These are phyloP conservation scores for Cassiopea xamachana DNA, from an alignment of 30 jellyfish, hydroid and myxozoan species.

Conservation along the genomic window DNA sequence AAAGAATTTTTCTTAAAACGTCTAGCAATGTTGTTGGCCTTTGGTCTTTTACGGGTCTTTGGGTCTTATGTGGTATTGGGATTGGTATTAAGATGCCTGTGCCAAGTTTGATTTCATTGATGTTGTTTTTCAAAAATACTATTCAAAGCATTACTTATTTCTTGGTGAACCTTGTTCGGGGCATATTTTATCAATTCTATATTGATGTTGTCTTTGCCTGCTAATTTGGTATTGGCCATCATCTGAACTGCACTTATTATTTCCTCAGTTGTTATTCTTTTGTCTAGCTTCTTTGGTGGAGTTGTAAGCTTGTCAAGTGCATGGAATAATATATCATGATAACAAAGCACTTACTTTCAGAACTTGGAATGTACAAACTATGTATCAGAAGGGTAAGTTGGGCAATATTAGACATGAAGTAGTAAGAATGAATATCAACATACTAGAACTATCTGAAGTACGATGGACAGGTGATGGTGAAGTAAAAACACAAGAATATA, in stretches of 20 bases:
- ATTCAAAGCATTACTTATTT: background rate
- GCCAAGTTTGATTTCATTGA: slow-evolving; percentile 14
- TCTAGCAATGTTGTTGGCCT: slow-evolving; percentile 33
- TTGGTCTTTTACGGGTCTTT: slow-evolving; percentile 38
- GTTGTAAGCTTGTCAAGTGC: no score
- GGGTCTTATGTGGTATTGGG: slow-evolving; percentile 24
- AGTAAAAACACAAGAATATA: background rate
- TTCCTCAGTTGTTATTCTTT: no score
- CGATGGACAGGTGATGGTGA: slow-evolving; percentile 16
- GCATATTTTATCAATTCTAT: background rate
- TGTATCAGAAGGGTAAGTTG: slow-evolving; percentile 24
- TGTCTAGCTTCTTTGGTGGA: no score
- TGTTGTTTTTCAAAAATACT: background rate
- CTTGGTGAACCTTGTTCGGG: background rate
- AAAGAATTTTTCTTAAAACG: background rate
- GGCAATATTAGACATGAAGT: slow-evolving; percentile 28
- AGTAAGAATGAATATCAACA: slow-evolving; percentile 16
- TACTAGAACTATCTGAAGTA: slow-evolving; percentile 25
- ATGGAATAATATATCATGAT: no score
- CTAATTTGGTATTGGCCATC: no score
- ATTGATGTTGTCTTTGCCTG: no score
- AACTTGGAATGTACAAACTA: slow-evolving; percentile 44
- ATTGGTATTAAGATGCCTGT: slow-evolving; percentile 21
- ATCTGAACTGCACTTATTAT: no score
- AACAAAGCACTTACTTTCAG: slow-evolving; percentile 4